Conservation (phyloP, 2,888 invertebrate species). For the Phengaris arion region DNA sequence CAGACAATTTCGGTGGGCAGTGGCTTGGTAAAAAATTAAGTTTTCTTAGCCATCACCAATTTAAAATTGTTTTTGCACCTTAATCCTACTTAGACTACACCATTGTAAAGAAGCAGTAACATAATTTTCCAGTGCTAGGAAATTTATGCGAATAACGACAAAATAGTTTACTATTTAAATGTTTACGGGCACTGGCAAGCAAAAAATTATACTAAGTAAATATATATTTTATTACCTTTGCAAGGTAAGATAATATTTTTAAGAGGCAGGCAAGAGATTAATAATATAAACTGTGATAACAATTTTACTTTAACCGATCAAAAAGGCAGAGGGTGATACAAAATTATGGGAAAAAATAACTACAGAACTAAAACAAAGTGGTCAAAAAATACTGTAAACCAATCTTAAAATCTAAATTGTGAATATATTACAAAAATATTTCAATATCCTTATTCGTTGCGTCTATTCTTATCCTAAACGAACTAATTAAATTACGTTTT, state of each 20-base stretch:
- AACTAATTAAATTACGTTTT: constrained; percentile 38
- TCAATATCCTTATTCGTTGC: constrained; percentile 61
- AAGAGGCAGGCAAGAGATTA: constrained; percentile 63
- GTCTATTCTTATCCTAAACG: constrained; percentile 42
- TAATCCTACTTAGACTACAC: constrained; percentile 19
- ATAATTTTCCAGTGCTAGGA: constrained; percentile 15
- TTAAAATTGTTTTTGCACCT: background rate
- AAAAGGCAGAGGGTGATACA: constrained; percentile 60
- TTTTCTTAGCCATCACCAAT: constrained; percentile 11
- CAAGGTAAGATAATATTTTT: constrained; percentile 49
- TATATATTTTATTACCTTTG: constrained; percentile 24
- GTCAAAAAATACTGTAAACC: constrained; percentile 62
- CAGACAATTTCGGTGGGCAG: constrained; percentile 15
- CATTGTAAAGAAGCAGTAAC: constrained; percentile 13
- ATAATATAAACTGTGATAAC: constrained; percentile 44
- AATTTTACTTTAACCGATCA: constrained; percentile 43
- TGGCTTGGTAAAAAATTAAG: background rate
- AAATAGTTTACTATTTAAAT: background rate
- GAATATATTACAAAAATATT: constrained; percentile 60
- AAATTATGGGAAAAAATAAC: constrained; percentile 50
- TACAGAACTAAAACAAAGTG: constrained; percentile 46
- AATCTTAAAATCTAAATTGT: constrained; percentile 54
- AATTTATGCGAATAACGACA: background rate
- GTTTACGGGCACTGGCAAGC: constrained; percentile 21
- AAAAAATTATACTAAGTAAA: constrained; percentile 1